Base-by-base conservation (phyloP, 2,797 vertebrate genomes). In the Monodelphis domestica region DNA sequence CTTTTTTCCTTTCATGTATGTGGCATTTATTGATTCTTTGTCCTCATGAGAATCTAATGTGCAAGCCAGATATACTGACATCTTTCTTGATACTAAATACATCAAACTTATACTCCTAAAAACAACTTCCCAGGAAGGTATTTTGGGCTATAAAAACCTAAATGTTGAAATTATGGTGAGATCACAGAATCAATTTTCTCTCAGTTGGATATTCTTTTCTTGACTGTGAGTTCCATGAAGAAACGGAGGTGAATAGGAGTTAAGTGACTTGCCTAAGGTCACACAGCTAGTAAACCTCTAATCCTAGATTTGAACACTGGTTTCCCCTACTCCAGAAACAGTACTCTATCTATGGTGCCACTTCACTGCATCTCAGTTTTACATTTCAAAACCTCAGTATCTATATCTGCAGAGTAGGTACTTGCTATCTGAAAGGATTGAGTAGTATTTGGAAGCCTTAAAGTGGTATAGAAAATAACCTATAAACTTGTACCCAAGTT, bases 141-240 rank as follows among this genome's bases (percentile, higher is more conserved):
- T 87, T 97, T 78, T 93, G 3, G 90, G 63, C 93, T 95, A 52
- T 84, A 92, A 52, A 89, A 88, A 50, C 38, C 70, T 38, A 10
- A 91, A 84, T 50, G 89, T 94, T 95, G 93, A 87, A 93, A 91
- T 6, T 51, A 89, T 52, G 63, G 53, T 87, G 93, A 90, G 9
- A 70, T 26, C 21, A 26, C 4, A 84, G 21, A 84, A 84, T 45
- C 93, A 93, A 88, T 94, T 89, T 2, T 94, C 10, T 28, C 53
- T 93, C 87, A 53, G 91, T 90, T 91, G 87, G 7, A 84, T 90
- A 88, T 95, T 94, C 29, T 95, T 12, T 10, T 92, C 56, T 90
- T 93, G 78, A 93, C 15, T 63, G 14, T 24, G 70, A 84, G 70
- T 78, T 78, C 7, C 9, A 9, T 45, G 70, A 26, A 78, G n/a